Conservation (phyloP, 2,113 vertebrate species). For the Trichechus manatus region DNA sequence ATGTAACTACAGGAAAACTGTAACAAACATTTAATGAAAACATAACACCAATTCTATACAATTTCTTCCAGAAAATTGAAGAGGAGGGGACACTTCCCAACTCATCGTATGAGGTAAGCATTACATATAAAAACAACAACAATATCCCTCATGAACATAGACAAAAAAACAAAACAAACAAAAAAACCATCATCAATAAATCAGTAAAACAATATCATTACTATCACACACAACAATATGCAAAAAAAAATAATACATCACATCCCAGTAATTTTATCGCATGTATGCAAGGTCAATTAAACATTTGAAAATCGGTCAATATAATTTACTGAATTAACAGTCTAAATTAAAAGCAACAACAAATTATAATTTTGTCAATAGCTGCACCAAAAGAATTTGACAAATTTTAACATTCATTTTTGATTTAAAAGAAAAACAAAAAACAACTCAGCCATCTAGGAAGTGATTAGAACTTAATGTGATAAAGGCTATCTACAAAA, state of each 20-base stretch:
- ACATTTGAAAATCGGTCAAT: background rate
- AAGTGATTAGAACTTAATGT: background rate
- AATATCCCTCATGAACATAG: no score
- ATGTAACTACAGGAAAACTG: background rate
- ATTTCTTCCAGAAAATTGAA: no score
- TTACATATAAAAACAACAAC: no score
- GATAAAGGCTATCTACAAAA: background rate
- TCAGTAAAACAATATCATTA: background rate
- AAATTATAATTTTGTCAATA: background rate
- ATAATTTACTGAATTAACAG: background rate
- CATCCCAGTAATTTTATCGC: no score
- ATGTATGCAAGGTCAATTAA: background rate
- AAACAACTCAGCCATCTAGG: background rate
- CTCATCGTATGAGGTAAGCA: no score
- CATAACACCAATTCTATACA: no score
- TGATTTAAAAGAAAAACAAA: background rate
- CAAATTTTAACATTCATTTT: background rate
- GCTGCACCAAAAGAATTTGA: background rate
- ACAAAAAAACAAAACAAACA: no score
- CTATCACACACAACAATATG: background rate
- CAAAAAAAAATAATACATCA: background rate
- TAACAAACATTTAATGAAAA: no score
- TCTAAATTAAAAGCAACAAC: background rate
- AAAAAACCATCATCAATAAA: no score
- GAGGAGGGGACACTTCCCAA: no score